Evolutionary conservation across 2,113 vertebrate species (phyloP).

Genomic region (Tyrannus savana): DNA sequence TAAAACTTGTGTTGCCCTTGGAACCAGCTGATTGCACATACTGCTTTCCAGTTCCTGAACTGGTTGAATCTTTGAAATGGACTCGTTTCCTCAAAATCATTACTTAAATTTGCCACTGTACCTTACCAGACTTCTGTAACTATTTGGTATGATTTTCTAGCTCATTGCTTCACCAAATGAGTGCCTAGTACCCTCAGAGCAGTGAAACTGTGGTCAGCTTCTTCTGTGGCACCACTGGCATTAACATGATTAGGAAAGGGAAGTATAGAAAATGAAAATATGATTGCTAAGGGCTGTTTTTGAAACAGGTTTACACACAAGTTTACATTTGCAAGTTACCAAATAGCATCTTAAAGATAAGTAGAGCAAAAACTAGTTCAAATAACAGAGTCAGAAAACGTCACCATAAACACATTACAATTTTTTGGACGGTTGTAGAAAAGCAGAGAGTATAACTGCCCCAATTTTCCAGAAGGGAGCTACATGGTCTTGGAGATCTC

Average conservation of each 20-base stretch:
- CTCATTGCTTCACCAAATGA: slow-evolving; percentile 53
- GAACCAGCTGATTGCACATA: not conserved
- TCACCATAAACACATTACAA: not conserved
- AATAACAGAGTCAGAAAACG: not conserved
- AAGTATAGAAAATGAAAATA: slow-evolving; percentile 47
- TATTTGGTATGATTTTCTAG: slow-evolving; percentile 49
- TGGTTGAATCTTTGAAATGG: not conserved
- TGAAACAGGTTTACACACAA: not conserved
- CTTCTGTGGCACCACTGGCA: not conserved
- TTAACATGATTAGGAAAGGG: slow-evolving; percentile 25
- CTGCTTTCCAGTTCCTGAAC: not conserved
- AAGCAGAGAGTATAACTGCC: not conserved
- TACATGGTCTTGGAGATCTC: not conserved
- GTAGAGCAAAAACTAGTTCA: not conserved
- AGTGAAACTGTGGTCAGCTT: slow-evolving; percentile 31
- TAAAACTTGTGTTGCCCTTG: not conserved
- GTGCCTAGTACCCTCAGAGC: slow-evolving; percentile 8
- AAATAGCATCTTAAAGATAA: slow-evolving; percentile 35
- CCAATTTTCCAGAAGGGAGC: not conserved
- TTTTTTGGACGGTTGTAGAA: not conserved
- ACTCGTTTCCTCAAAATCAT: not conserved
- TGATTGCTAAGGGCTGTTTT: not conserved
- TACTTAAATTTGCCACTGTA: slow-evolving; percentile 16
- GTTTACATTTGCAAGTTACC: not conserved
- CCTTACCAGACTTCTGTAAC: slow-evolving; percentile 12